phyloP scores from a whole-genome alignment of 2,888 invertebrate genomes.

The Apoderus coryli region DNA sequence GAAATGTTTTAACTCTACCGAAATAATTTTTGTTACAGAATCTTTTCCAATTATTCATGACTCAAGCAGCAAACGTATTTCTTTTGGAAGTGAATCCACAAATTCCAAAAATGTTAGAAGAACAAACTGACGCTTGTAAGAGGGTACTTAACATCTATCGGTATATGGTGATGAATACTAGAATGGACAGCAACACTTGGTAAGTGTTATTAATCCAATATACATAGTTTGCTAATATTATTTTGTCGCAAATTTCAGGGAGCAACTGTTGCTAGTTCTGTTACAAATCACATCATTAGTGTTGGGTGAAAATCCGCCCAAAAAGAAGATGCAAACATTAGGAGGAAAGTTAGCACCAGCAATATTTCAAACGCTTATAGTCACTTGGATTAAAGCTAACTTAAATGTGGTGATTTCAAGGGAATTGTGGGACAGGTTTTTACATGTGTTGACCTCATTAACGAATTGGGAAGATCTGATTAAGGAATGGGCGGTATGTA shows the following conservation, averaged over 20 bases:
- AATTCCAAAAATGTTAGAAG: conserved; percentile 60
- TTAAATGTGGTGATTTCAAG: conserved; percentile 80
- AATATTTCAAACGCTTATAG: conserved; percentile 84
- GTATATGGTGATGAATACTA: conserved; percentile 92
- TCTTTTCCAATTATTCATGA: conserved; percentile 77
- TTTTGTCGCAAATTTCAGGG: conserved; percentile 39
- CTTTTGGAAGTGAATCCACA: conserved; percentile 51
- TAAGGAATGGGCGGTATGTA: conserved; percentile 85
- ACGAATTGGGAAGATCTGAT: conserved; percentile 92
- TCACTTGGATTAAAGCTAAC: conserved; percentile 97
- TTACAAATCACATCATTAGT: conserved; percentile 86
- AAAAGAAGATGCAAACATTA: conserved; percentile 58
- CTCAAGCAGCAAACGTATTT: conserved; percentile 91
- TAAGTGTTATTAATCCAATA: conserved; percentile 29
- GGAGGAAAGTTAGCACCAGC: conserved; percentile 75
- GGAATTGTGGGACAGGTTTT: conserved; percentile 87
- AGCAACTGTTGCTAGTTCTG: conserved; percentile 71
- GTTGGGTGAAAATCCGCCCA: conserved; percentile 62
- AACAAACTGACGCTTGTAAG: conserved; percentile 93
- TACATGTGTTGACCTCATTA: conserved; percentile 70
- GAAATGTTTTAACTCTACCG: too few relatives aligned
- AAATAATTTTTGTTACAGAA: conserved; percentile 38
- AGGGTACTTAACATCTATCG: conserved; percentile 90
- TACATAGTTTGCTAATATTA: conserved; percentile 1
- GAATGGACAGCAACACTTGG: conserved; percentile 88